Percentiles rank a stretch among this genome's conserved stretches.
These are phyloP conservation scores for Phrixothrix hirtus DNA, from an alignment of 2,888 invertebrate genomes.

Conservation along the genomic window DNA sequence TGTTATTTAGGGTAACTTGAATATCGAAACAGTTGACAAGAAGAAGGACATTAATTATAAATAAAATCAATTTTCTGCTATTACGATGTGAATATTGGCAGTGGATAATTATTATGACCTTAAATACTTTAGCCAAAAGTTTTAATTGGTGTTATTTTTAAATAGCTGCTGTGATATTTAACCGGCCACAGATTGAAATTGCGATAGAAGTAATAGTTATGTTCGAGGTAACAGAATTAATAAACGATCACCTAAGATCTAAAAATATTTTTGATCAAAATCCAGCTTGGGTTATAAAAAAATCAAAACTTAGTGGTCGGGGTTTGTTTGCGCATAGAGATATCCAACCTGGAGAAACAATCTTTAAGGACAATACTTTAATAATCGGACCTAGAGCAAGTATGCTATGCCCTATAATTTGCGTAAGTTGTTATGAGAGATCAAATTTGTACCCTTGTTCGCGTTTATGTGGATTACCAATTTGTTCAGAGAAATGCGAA, in stretches of 20 bases:
- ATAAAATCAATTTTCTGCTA: background rate
- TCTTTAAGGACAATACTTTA: constrained; percentile 72
- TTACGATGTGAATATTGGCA: constrained; percentile 14
- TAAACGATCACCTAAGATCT: constrained; percentile 14
- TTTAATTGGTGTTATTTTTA: constrained; percentile 21
- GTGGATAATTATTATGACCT: constrained; percentile 9
- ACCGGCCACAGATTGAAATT: too few relatives aligned
- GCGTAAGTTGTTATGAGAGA: constrained; percentile 66
- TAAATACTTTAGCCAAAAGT: constrained; percentile 9
- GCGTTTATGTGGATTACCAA: constrained; percentile 67
- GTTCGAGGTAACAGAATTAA: constrained; percentile 9
- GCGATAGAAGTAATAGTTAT: constrained; percentile 1
- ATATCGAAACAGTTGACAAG: too few relatives aligned
- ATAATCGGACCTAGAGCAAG: constrained; percentile 70
- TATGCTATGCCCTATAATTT: constrained; percentile 61
- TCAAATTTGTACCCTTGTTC: constrained; percentile 59
- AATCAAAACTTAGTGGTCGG: constrained; percentile 68
- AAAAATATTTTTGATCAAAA: constrained; percentile 33
- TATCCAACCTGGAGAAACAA: constrained; percentile 68
- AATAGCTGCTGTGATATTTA: too few relatives aligned
- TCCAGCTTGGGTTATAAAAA: constrained; percentile 63
- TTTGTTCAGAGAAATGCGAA: constrained; percentile 70
- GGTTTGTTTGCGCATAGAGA: constrained; percentile 72
- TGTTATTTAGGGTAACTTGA: too few relatives aligned
- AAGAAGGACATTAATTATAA: background rate